Percentiles rank a stretch among this genome's conserved stretches.
These are phyloP conservation scores for Dexiosoma caninum DNA, from an alignment of 2,888 invertebrate species.

Conservation along the genomic window DNA sequence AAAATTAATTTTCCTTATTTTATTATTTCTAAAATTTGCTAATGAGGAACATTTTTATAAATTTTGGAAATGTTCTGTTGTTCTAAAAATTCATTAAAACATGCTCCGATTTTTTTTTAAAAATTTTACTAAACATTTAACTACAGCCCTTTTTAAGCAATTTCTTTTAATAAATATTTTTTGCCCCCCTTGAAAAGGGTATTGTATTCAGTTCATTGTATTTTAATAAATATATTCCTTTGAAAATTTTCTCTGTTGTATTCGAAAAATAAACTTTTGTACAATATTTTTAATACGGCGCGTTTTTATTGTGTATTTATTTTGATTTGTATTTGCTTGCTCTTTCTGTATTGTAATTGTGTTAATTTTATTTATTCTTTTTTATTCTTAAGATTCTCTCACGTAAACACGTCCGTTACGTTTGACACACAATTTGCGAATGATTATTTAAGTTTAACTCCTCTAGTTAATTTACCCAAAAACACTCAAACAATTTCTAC, in stretches of 20 bases:
- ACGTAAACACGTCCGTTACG: conserved; percentile 72
- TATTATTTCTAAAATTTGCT: conserved; percentile 70
- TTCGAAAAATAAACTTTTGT: conserved; percentile 44
- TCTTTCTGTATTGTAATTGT: conserved; percentile 29
- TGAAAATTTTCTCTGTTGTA: conserved; percentile 48
- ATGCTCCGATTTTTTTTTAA: conserved; percentile 55
- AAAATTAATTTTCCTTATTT: conserved; percentile 60
- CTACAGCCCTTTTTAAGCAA: conserved; percentile 7
- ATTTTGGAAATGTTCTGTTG: conserved; percentile 22
- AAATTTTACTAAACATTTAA: conserved; percentile 60
- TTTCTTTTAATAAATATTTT: conserved; percentile 40
- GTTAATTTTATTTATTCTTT: conserved; percentile 39
- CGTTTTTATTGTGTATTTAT: conserved; percentile 30
- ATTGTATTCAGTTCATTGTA: conserved; percentile 29
- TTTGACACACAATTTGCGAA: conserved; percentile 78
- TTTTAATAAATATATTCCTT: conserved; percentile 34
- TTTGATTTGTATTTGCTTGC: conserved; percentile 4
- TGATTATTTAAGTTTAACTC: conserved; percentile 69
- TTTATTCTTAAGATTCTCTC: conserved; percentile 66
- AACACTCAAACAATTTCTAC: conserved; percentile 24
- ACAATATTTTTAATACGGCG: conserved; percentile 43
- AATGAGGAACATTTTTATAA: conserved; percentile 73
- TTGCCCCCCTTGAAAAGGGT: conserved; percentile 32
- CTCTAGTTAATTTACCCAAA: conserved; percentile 53
- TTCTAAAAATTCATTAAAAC: conserved; percentile 48